Evolutionary conservation across 2,888 invertebrate genomes (phyloP), one percentile per base, ranked within the genome.

Genomic region (Gymnoscelis rufifasciata): DNA sequence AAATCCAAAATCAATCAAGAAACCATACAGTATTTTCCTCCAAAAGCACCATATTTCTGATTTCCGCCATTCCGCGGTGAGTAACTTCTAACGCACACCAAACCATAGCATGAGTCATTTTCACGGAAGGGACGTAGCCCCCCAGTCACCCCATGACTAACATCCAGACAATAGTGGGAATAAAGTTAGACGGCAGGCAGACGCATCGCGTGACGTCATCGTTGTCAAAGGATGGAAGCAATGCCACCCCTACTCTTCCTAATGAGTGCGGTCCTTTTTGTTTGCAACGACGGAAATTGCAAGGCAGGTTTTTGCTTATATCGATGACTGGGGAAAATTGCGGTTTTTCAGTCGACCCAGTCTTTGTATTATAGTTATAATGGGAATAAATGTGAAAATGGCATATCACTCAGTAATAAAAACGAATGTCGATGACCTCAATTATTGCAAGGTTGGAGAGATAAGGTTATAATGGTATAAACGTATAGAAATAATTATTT

Each of bases 71-170:
- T n/a, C n/a, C n/a, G n/a, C 19, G 3, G 38, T 12, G 5, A 37
- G 7, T 48, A 50, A 35, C 46, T 47, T 33, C 27, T 15, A 29
- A 15, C 27, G 14, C 43, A 38, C 41, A 47, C 47, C 47, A 40
- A 46, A 43, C 27, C 31, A 33, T 43, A 49, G 54, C 38, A 59
- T 69, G 70, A 70, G 54, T 70, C 68, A 70, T 43, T 44, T 43
- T 24, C 47, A 33, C 41, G 37, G 33, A 60, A 59, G 60, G 68
- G 66, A 64, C 62, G 57, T 58, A 64, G 58, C 57, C 59, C 60
- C 62, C 61, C 50, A 65, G 62, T 61, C 68, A 62, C 66, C 69
- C 56, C 45, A 47, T 54, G 48, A 53, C 52, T 55, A 53, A 51
- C 47, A 38, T 11, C 42, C 54, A 51, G 53, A 53, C 49, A 57